Base-by-base conservation (phyloP, 2,797 vertebrate genomes). In the Gephyroberyx darwinii region DNA sequence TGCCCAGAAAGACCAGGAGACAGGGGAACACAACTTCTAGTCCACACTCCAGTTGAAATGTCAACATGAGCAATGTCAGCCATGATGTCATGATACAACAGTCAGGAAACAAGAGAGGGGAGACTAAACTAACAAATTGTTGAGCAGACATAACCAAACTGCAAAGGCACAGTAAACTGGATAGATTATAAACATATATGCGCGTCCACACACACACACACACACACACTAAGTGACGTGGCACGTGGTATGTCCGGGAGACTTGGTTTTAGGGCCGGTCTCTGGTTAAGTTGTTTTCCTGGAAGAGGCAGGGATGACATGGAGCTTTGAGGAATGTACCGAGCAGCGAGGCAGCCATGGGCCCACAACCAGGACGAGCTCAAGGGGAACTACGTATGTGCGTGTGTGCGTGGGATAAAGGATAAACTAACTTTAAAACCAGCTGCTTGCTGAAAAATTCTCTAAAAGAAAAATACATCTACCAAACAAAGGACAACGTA, bases 221-320 rank as follows among this genome's bases (percentile, higher is more conserved):
- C 22, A 54, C 47, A 66, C 63, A 60, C 67, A 35, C 33, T 14
- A 57, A 58, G 65, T 85, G 83, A 90, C 68, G 83, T 90, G 89
- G 90, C 83, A 30, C 61, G 50, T 20, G 71, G 83, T 84, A 86
- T 88, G 82, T 89, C 78, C 82, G 59, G 82, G 87, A 86, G 77
- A 74, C 83, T 90, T 5, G 7, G 70, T 71, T 87, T 84, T 78
- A 71, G 88, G 90, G 88, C 78, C 52, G 74, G 84, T 85, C 88
- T 85, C 88, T 87, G 84, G 77, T 90, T 84, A 88, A 92, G 88
- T 87, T 92, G 86, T 92, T 93, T 92, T 93, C 90, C 90, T 91
- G 92, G 89, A 93, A 91, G 84, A 87, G 86, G 85, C 85, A 9
- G 77, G 80, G 88, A 93, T 93, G 90, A 93, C 91, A 93, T 93